Evolutionary conservation across 2,113 vertebrate species (phyloP).

Genomic region (Corapipo altera): DNA sequence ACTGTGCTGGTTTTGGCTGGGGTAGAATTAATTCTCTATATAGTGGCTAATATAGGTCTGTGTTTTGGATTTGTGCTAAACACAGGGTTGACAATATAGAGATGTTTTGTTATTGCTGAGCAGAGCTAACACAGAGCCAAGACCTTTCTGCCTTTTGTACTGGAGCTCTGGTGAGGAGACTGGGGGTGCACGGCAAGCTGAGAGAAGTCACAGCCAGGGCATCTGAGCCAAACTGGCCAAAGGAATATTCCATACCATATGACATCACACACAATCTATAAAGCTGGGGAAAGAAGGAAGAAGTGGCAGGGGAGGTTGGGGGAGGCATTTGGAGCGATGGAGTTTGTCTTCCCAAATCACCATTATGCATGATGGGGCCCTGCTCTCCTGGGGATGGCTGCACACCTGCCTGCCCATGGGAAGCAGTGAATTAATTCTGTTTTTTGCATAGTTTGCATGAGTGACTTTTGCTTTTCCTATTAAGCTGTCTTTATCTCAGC

Average conservation of each 20-base stretch:
- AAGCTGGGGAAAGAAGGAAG: neutral
- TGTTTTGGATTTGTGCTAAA: neutral
- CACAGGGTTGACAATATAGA: neutral
- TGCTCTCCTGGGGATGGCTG: neutral
- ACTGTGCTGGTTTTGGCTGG: neutral
- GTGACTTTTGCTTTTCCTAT: neutral
- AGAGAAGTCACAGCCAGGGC: neutral
- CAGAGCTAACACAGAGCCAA: neutral
- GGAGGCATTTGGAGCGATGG: neutral
- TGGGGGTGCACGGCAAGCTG: neutral
- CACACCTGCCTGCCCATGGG: too few relatives aligned
- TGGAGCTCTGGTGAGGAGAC: fast-evolving
- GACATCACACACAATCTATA: neutral
- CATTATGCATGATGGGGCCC: fast-evolving
- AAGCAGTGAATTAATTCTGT: neutral
- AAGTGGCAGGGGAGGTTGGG: too few relatives aligned
- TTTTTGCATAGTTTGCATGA: neutral
- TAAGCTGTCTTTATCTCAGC: neutral
- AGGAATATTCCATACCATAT: neutral
- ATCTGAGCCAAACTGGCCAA: neutral
- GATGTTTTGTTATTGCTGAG: neutral
- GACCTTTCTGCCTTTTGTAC: neutral
- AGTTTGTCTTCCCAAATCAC: neutral
- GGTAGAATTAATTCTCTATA: neutral
- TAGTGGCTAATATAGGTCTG: neutral